A percentile compares a stretch with the other conserved stretches of the same genome.
phyloP scores from a whole-genome alignment of 2,113 vertebrate species.

The Lethenteron camtschaticum region DNA sequence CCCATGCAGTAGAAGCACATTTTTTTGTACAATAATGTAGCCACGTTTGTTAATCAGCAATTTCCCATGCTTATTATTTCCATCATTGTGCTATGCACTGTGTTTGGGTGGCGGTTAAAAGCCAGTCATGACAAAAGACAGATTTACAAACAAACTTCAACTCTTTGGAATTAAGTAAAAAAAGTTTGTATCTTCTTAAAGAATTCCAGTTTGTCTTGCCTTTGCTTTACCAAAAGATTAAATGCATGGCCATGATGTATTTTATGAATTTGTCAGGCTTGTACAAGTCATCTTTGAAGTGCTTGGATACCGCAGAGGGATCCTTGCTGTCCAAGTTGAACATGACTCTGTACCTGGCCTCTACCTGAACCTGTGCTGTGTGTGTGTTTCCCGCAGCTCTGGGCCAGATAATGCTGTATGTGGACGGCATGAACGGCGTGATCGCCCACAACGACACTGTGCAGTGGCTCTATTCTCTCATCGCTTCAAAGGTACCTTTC shows the following conservation, averaged over 20 bases:
- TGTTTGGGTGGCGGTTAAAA: background rate
- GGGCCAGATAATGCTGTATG: conserved; percentile 93
- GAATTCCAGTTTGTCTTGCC: too few relatives aligned
- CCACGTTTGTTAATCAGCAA: background rate
- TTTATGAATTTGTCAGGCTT: too few relatives aligned
- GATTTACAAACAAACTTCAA: background rate
- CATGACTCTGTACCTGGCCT: too few relatives aligned
- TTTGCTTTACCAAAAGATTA: too few relatives aligned
- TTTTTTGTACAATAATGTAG: conserved; percentile 4
- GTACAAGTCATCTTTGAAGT: too few relatives aligned
- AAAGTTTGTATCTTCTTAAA: background rate
- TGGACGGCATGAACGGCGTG: conserved; percentile 93
- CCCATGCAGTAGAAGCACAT: too few relatives aligned
- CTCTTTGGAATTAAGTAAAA: conserved; percentile 1
- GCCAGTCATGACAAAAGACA: background rate
- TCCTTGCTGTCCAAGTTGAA: too few relatives aligned
- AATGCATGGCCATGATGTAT: too few relatives aligned
- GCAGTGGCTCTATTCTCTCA: conserved; percentile 77
- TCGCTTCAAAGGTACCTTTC: conserved; percentile 64
- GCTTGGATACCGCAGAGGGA: too few relatives aligned
- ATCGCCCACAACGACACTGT: conserved; percentile 79
- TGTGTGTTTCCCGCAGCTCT: conserved; percentile 34
- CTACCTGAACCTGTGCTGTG: too few relatives aligned
- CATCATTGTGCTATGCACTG: too few relatives aligned
- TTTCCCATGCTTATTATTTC: background rate